Evolutionary conservation across 2,113 vertebrate genomes (phyloP).

Genomic region (Pogona vitticeps): DNA sequence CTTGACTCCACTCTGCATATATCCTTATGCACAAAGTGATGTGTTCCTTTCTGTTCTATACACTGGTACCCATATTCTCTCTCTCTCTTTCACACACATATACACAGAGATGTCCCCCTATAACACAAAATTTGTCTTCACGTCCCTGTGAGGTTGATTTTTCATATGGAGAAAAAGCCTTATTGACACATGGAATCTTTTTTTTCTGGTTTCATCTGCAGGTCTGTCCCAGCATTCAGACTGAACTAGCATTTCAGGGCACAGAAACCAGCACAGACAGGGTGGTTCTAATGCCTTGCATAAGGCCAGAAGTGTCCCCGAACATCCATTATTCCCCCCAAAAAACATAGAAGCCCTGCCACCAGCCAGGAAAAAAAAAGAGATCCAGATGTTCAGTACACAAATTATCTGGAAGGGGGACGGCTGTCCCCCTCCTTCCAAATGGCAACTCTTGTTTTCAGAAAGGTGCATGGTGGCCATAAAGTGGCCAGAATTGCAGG

Average conservation of each 20-base stretch:
- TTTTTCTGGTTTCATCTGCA: not conserved
- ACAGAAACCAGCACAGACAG: not conserved
- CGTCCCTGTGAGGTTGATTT: not conserved
- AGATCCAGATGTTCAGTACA: no score
- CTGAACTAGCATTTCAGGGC: not conserved
- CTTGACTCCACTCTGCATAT: not conserved
- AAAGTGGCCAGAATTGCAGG: not conserved
- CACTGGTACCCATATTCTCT: not conserved
- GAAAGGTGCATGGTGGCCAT: no score
- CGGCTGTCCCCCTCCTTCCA: no score
- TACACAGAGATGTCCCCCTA: not conserved
- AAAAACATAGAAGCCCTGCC: not conserved
- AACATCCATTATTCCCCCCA: not conserved
- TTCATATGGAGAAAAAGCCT: not conserved
- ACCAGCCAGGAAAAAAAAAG: not conserved
- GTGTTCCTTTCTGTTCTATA: not conserved
- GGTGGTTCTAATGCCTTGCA: not conserved
- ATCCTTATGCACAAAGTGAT: accelerated
- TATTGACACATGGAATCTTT: not conserved
- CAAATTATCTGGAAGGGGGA: no score
- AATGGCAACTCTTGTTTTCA: no score
- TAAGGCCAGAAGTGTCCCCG: not conserved
- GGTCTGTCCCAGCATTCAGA: not conserved
- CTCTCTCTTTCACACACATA: not conserved
- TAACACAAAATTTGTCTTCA: no score